These are phyloP conservation scores for Hypolimnas misippus DNA, from an alignment of 2,888 invertebrate genomes.

Conservation along the genomic window DNA sequence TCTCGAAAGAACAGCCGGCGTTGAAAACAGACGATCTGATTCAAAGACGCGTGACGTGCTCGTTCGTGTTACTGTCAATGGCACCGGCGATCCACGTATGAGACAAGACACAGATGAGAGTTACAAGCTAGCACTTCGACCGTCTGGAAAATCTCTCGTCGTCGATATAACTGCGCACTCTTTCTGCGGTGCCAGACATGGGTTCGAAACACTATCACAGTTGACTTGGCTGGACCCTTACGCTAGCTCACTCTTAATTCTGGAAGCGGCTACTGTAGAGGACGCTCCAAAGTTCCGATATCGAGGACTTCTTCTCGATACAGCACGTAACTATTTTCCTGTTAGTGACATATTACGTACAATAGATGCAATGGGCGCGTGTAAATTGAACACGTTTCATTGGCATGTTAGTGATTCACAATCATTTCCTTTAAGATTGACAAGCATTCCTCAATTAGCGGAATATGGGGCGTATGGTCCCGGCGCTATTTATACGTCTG, in stretches of 20 bases:
- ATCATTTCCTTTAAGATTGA: constrained; percentile 94
- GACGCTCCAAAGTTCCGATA: constrained; percentile 91
- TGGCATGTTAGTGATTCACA: constrained; percentile 97
- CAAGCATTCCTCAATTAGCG: constrained; percentile 90
- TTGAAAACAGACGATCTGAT: constrained; percentile 44
- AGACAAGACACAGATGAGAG: constrained; percentile 89
- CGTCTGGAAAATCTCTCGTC: constrained; percentile 77
- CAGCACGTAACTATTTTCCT: constrained; percentile 94
- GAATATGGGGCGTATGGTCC: constrained; percentile 94
- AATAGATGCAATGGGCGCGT: constrained; percentile 94
- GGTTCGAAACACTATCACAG: constrained; percentile 90
- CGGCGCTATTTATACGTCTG: constrained; percentile 88
- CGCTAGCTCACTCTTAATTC: constrained; percentile 84
- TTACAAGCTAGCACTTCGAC: constrained; percentile 86
- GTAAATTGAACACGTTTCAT: constrained; percentile 96
- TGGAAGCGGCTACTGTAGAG: constrained; percentile 86
- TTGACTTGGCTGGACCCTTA: constrained; percentile 91
- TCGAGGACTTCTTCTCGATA: constrained; percentile 95
- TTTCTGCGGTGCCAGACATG: constrained; percentile 91
- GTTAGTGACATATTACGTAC: constrained; percentile 88
- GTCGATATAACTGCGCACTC: constrained; percentile 87
- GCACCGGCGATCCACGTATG: constrained; percentile 81
- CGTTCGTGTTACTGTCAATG: constrained; percentile 82
- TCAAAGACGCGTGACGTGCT: constrained; percentile 55
- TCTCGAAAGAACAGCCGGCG: constrained; percentile 70